Evolutionary conservation across 2,888 invertebrate genomes (phyloP).

Genomic region (Drosophila macrospina): DNA sequence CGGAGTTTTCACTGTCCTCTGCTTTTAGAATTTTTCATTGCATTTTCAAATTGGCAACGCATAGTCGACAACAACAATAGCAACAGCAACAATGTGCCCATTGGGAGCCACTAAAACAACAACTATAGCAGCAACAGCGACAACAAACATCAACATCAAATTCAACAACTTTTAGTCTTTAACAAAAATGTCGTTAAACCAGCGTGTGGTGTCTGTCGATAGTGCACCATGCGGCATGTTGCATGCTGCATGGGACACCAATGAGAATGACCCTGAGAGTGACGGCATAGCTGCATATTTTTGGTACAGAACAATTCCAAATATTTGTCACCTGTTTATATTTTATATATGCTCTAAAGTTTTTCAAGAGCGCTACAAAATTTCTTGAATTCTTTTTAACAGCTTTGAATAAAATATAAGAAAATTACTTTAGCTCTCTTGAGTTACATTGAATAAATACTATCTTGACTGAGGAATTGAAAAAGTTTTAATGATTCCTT

Average conservation of each 20-base stretch:
- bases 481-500: too few relatives aligned
- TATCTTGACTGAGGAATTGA: too few relatives aligned
- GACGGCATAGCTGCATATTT: conserved; percentile 39
- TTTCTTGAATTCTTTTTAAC: too few relatives aligned
- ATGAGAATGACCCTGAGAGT: conserved; percentile 1
- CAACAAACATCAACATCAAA: conserved; percentile 47
- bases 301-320: conserved; percentile 53
- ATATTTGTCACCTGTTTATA: conserved; percentile 40
- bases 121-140: conserved; percentile 28
- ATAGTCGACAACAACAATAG: conserved; percentile 50
- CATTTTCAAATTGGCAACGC: conserved; percentile 66
- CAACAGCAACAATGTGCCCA: conserved; percentile 31
- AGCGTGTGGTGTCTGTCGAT: conserved; percentile 38
- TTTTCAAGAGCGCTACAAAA: too few relatives aligned
- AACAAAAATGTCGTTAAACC: conserved; percentile 57
- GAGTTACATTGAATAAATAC: conserved; percentile 12
- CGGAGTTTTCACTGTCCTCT: conserved; percentile 43
- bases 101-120: conserved; percentile 40
- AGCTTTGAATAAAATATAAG: too few relatives aligned
- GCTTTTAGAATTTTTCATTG: conserved; percentile 68
- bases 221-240: not conserved
- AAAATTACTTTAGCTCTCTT: conserved; percentile 2
- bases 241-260: too few relatives aligned
- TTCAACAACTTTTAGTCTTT: conserved; percentile 64
- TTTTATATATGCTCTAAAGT: too few relatives aligned